Conservation (phyloP, 2,797 vertebrate genomes). For the Chrosomus eos region DNA sequence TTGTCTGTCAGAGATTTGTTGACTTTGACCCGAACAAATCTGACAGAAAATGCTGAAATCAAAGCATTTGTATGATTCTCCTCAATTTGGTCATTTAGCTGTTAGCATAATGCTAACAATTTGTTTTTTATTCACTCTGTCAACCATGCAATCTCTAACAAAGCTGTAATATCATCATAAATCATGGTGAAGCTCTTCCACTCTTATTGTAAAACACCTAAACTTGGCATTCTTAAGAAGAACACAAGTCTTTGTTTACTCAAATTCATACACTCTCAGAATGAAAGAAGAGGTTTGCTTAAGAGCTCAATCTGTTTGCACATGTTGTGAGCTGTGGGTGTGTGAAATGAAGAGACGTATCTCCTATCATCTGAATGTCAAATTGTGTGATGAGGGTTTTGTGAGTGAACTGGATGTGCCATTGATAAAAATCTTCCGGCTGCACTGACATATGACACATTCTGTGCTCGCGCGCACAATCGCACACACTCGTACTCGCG, state of each 20-base stretch:
- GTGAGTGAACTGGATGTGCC: conserved; percentile 27
- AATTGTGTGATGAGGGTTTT: conserved; percentile 26
- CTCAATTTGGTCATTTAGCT: background rate
- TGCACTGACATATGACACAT: conserved; percentile 49
- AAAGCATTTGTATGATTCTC: background rate
- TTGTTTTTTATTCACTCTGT: background rate
- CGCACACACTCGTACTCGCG: background rate
- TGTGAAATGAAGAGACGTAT: conserved; percentile 24
- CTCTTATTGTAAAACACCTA: background rate
- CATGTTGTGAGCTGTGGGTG: conserved; percentile 28
- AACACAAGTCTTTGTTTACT: background rate
- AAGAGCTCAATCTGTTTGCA: too few species aligned
- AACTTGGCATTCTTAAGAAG: background rate
- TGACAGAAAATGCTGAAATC: background rate
- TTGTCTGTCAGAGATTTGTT: background rate
- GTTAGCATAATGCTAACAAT: conserved; percentile 9
- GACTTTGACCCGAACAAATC: background rate
- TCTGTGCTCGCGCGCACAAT: background rate
- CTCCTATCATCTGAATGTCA: conserved; percentile 44
- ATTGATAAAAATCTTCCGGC: conserved; percentile 37
- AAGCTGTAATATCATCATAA: background rate
- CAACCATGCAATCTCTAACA: background rate
- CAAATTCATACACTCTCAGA: conserved; percentile 10
- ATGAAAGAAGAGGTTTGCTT: background rate
- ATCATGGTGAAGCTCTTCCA: background rate